A percentile compares a stretch with the other conserved stretches of the same genome.
Conservation (phyloP, 2,888 invertebrate species). For the Melipona bicolor region DNA sequence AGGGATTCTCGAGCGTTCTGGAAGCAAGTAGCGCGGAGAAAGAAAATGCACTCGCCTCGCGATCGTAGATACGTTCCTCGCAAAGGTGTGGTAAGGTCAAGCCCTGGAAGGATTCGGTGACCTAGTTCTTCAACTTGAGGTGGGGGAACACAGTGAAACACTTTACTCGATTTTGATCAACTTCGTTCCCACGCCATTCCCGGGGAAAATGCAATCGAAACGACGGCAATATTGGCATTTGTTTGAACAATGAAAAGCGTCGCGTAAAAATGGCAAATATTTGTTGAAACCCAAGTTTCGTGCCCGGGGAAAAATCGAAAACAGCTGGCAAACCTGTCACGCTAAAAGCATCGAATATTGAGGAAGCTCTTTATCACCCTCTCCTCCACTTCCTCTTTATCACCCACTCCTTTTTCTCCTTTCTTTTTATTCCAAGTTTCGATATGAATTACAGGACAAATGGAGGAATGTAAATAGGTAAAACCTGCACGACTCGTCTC, state of each 20-base stretch:
- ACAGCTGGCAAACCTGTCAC: background rate
- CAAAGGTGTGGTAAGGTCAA: slow-evolving; percentile 46
- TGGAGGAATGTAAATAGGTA: no score
- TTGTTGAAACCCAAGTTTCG: slow-evolving; percentile 6
- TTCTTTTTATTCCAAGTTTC: no score
- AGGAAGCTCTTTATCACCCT: no score
- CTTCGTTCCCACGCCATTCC: slow-evolving; percentile 20
- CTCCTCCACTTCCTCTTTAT: no score
- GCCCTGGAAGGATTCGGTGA: slow-evolving; percentile 43
- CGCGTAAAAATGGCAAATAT: slow-evolving; percentile 33
- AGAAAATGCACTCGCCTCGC: slow-evolving; percentile 30
- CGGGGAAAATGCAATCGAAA: slow-evolving; percentile 39
- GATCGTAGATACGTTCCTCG: slow-evolving; percentile 36
- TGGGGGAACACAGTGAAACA: slow-evolving; percentile 42
- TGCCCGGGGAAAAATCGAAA: slow-evolving; percentile 6
- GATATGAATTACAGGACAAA: no score
- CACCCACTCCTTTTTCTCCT: no score
- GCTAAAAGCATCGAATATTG: background rate
- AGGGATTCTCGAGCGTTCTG: background rate
- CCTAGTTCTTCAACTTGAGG: slow-evolving; percentile 48
- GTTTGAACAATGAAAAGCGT: slow-evolving; percentile 30
- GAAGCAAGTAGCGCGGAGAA: slow-evolving; percentile 19
- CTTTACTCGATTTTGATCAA: slow-evolving; percentile 56
- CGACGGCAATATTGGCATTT: slow-evolving; percentile 43
- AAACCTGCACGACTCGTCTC: no score